Base-by-base conservation (phyloP, 2,888 invertebrate species). In the Acanthosepion esculentum region DNA sequence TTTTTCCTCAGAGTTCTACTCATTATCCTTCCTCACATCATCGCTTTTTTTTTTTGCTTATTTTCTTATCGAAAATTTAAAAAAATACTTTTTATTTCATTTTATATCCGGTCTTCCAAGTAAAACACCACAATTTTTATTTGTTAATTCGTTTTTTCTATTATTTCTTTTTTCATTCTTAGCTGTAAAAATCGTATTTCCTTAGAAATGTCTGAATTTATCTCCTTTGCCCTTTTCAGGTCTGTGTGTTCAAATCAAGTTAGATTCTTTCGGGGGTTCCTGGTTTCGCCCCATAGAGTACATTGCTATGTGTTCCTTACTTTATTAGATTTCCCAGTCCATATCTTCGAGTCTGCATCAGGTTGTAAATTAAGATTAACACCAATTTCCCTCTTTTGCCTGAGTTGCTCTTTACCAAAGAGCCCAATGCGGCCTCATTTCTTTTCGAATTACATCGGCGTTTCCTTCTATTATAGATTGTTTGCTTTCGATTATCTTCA, bases 351-450 rank as follows among this genome's bases (percentile, higher is more conserved):
- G 18, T n/a, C 78, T 33, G 78, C 78, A 33, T 78, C 78, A 78
- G 33, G n/a, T 78, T 78, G 78, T 78, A 33, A 78, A 78, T 78
- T 78, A 78, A 78, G 78, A 78, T 78, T 78, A 78, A 78, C 78
- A 78, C 78, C 33, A 78, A 78, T 78, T 78, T 33, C n/a, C 41
- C n/a, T 78, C n/a, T 18, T 18, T 33, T 78, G 78, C 78, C 78
- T 33, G n/a, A n/a, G 78, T 33, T 78, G n/a, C 78, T n/a, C n/a
- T 78, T 78, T 33, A 78, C n/a, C 78, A 78, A 78, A 2, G 33
- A n/a, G 15, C 15, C 20, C 12, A 18, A n/a, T 12, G 78, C 15
- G 33, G 10, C 4, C 33, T 78, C 78, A 18, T 78, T n/a, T n/a
- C 78, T n/a, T 78, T 78, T 78, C 78, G 10, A 15, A 78, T 33